Evolutionary conservation across 2,888 invertebrate genomes (phyloP).

Genomic region (Sarcophaga rosellei): DNA sequence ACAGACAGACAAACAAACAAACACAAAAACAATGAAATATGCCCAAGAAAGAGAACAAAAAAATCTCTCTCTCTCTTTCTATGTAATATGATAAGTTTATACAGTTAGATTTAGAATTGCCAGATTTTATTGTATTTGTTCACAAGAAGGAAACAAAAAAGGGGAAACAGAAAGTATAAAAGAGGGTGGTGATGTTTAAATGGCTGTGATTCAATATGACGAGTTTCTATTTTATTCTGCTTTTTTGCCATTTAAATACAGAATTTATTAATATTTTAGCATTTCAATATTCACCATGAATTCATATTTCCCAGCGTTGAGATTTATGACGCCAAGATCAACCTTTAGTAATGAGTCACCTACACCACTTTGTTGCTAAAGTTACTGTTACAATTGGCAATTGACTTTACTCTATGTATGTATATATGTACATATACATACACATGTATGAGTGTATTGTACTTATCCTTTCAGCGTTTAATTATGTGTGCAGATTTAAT

Average conservation of each 20-base stretch:
- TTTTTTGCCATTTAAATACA: no score
- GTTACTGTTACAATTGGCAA: background rate
- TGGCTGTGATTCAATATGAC: background rate
- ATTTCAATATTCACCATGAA: background rate
- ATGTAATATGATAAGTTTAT: background rate
- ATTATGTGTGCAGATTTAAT: conserved; percentile 40
- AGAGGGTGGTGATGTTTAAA: background rate
- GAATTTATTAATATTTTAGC: no score
- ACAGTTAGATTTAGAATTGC: background rate
- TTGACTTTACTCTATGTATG: background rate
- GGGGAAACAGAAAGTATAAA: background rate
- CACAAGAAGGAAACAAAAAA: background rate
- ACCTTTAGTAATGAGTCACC: background rate
- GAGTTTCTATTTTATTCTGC: background rate
- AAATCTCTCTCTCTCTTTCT: background rate
- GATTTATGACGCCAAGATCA: background rate
- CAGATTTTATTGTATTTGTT: background rate
- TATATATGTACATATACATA: no score
- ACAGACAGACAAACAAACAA: background rate
- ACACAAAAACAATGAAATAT: background rate
- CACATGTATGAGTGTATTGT: background rate
- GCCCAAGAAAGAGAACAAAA: background rate
- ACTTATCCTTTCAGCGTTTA: background rate
- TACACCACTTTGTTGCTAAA: background rate
- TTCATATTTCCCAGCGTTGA: background rate